Evolutionary conservation across 2,797 vertebrate species (phyloP).

Genomic region (Crocidura indochinensis): DNA sequence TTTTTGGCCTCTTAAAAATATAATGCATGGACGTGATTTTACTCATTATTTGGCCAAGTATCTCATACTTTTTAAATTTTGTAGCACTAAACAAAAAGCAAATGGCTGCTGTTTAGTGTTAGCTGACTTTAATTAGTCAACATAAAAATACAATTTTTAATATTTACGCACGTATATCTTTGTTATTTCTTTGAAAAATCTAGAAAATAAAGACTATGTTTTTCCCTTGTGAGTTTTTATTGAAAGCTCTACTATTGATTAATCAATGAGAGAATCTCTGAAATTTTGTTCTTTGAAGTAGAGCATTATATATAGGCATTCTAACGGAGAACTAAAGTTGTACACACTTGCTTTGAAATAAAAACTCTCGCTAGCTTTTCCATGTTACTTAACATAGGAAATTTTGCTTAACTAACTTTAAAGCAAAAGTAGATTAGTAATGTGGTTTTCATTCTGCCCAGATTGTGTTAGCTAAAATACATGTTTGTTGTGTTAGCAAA

Average conservation of each 20-base stretch:
- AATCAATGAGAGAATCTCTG: constrained; percentile 57
- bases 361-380: constrained; percentile 15
- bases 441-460: not conserved
- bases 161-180: constrained; percentile 37
- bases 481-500: not conserved
- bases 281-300: constrained; percentile 66
- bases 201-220: constrained; percentile 39
- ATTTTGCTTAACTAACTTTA: too few relatives aligned
- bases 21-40: constrained; percentile 74
- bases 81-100: constrained; percentile 71
- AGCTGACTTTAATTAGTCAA: constrained; percentile 55
- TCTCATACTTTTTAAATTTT: constrained; percentile 74
- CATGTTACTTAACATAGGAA: too few relatives aligned
- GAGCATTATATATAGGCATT: constrained; percentile 63
- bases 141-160: constrained; percentile 18
- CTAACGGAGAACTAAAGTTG: constrained; percentile 23
- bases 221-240: not conserved
- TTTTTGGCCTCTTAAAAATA: constrained; percentile 78
- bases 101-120: constrained; percentile 66
- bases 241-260: constrained; percentile 61
- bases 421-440: constrained; percentile 46
- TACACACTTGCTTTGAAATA: constrained; percentile 66
- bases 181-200: constrained; percentile 53
- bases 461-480: not conserved
- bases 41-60: constrained; percentile 80